These are phyloP conservation scores for Centropus bengalensis DNA, from an alignment of 2,113 vertebrate genomes.

Conservation along the genomic window DNA sequence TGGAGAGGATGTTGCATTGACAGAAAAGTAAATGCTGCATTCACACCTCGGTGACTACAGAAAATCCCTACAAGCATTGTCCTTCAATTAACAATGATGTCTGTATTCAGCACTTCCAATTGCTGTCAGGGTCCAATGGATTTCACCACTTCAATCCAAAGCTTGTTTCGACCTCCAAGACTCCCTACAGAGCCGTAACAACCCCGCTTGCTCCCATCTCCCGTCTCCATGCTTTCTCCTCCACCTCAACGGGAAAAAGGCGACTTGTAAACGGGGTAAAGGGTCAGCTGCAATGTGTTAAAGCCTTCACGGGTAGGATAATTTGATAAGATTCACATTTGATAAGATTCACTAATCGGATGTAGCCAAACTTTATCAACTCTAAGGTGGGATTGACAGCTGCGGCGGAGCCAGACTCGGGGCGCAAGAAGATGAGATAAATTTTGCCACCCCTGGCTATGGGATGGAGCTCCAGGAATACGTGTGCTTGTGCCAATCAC, in stretches of 20 bases:
- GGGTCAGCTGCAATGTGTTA: too few relatives aligned
- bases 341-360: too few relatives aligned
- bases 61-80: rapidly evolving
- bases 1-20: neutral
- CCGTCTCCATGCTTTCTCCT: neutral
- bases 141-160: neutral
- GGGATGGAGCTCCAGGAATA: too few relatives aligned
- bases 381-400: too few relatives aligned
- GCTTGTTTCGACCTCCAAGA: neutral
- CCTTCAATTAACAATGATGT: neutral
- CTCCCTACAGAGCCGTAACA: rapidly evolving
- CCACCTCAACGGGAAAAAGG: rapidly evolving
- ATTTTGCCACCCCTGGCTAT: too few relatives aligned
- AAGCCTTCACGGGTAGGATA: too few relatives aligned
- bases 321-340: too few relatives aligned
- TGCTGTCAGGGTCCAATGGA: neutral
- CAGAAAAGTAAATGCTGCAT: neutral
- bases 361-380: too few relatives aligned
- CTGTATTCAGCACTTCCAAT: neutral
- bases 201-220: neutral
- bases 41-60: neutral
- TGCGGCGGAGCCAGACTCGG: too few relatives aligned
- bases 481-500: too few relatives aligned
- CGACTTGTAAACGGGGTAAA: too few relatives aligned
- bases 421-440: too few relatives aligned